Base-by-base conservation (phyloP, 2,797 vertebrate species). In the Chelonia mydas region DNA sequence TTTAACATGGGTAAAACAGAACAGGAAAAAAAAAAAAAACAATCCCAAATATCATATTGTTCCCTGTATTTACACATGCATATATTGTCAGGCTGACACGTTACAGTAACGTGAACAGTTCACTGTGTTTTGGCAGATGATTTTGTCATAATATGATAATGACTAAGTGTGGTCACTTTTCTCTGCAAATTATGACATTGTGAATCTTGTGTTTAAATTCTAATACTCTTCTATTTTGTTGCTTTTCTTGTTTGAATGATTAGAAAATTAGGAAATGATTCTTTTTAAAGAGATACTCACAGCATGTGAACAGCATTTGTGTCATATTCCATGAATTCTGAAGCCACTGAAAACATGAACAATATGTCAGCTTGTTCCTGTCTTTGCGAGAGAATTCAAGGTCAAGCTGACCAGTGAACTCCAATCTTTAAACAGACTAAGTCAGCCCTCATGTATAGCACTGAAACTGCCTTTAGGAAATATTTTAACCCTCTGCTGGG, bases 371-470 rank as follows among this genome's bases (percentile, higher is more conserved):
- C 92, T 93, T 90, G 88, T 90, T 89, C 92, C 90, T 89, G 77
- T 31, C 92, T 95, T 80, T 90, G 90, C 81, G 45, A 76, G 89
- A 95, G 95, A 98, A 97, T 92, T 86, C 96, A 94, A 97, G 84
- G 87, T 94, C 95, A 97, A 91, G 78, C 93, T 97, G 95, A 96
- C 95, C 95, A 96, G 92, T 54, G 94, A 97, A 97, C 96, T 96
- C 95, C 82, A 15, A 2, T 77, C 90, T 95, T 96, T 90, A 79
- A 96, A 80, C 80, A 19, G 93, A 81, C 87, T 91, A 61, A 92
- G 92, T 79, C 94, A 49, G 3, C 1, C 94, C 93, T 92, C 84
- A 89, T 92, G 94, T 72, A 57, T 25, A 6, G 95, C 90, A 16
- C 82, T 3, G 21, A 77, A 88, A 90, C 83, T 68, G 90, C 89